Conservation (phyloP, 2,113 vertebrate genomes). For the Ailurus styani region DNA sequence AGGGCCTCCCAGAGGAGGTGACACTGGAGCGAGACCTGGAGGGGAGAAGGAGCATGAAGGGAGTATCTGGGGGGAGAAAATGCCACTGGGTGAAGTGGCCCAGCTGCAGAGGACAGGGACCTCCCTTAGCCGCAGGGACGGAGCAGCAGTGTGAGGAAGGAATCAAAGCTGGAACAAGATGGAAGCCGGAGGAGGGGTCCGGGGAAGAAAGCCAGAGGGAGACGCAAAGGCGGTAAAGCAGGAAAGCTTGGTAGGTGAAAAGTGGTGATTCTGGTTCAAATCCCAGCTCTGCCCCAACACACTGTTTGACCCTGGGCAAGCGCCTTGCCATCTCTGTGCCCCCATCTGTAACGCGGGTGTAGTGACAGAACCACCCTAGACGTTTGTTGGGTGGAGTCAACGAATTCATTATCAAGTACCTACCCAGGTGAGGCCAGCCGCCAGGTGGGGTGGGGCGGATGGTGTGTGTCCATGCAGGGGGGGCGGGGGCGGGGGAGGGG, state of each 20-base stretch:
- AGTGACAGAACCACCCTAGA: neutral
- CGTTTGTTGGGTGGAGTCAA: neutral
- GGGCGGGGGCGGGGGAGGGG: fast-evolving
- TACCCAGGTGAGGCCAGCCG: neutral
- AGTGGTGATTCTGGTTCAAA: fast-evolving
- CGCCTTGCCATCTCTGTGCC: neutral
- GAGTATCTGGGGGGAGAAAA: neutral
- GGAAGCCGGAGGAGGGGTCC: neutral
- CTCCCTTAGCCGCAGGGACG: neutral
- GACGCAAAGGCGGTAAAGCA: neutral
- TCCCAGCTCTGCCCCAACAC: neutral
- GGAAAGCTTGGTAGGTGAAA: neutral
- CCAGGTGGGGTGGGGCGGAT: neutral
- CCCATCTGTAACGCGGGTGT: neutral
- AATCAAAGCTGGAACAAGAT: neutral
- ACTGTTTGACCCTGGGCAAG: neutral
- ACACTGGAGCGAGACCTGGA: neutral
- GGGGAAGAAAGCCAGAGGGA: no score
- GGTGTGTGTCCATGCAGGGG: neutral
- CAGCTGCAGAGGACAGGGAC: no score
- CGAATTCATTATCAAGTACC: neutral
- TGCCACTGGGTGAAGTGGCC: neutral
- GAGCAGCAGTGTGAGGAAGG: fast-evolving
- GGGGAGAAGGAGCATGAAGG: no score
- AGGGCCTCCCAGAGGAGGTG: neutral